Base-by-base conservation (phyloP, 2,888 invertebrate species). In the Thymelicus acteon region DNA sequence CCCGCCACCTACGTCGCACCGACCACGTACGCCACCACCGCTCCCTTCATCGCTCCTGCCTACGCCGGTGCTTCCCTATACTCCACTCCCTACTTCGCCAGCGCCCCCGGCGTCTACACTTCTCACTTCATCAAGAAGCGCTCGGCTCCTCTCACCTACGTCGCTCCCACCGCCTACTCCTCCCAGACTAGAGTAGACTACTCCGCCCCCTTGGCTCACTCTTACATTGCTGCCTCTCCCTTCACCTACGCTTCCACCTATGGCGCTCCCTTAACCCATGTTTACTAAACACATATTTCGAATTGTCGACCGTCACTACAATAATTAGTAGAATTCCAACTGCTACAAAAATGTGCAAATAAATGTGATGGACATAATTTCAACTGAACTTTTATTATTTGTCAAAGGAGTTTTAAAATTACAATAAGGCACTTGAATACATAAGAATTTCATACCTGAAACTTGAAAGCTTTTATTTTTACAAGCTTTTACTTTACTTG, bases 101-200 rank as follows among this genome's bases (percentile, higher is more conserved):
- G 67, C 7, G 60, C 65, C 12, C 74, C 74, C 57, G 31, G 2
- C 5, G 57, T 70, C 39, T 70, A 72, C 72, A 71, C 72, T 47
- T 47, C 73, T 67, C 72, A 67, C 40, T 72, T 72, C 63, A 74
- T 75, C 70, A 75, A 75, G 71, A 75, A 75, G 66, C 65, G 71
- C 15, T 49, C 70, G 1, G 44, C 81, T 63, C 78, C 76, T 63
- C 71, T 81, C n/a, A 68, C 84, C 13, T 80, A 82, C 76, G 67
- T 81, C 37, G 82, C 83, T 8, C 82, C 85, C 37, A 72, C 83
- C 24, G 76, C 86, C 8, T 80, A 78, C 75, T 82, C 85, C 3
- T 79, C 79, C 40, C 83, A 84, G 72, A 83, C 84, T 63, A 80
- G 87, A 73, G 77, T 85, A 47, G 86, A 85, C 72, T 74, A 79